Evolutionary conservation across 2,113 vertebrate genomes (phyloP).

Genomic region (Amazona guildingii): DNA sequence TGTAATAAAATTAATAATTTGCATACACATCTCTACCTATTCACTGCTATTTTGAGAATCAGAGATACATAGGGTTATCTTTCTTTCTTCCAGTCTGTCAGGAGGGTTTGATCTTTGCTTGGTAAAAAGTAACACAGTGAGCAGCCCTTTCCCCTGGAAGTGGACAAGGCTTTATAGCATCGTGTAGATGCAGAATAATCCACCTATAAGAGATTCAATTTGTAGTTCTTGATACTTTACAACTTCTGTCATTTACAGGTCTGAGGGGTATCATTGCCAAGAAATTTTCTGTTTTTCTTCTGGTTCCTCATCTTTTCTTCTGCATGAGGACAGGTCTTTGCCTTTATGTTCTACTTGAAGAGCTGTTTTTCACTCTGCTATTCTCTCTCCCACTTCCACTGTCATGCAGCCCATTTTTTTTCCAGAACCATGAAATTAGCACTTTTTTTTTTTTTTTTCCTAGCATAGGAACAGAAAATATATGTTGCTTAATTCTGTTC

Average conservation of each 20-base stretch:
- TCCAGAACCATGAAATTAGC: background rate
- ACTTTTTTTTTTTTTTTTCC: background rate
- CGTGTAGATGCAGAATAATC: background rate
- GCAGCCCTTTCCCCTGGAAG: background rate
- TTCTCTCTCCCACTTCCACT: background rate
- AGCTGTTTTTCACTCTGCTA: background rate
- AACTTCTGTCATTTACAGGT: background rate
- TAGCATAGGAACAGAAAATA: background rate
- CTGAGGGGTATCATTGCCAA: background rate
- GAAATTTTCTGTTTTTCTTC: background rate
- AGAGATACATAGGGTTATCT: background rate
- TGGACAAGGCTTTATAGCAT: background rate
- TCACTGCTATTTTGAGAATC: background rate
- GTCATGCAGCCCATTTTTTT: background rate
- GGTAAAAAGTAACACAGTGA: background rate
- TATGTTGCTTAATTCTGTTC: background rate
- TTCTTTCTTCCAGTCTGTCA: background rate
- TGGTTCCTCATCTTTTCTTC: background rate
- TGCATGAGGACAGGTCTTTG: background rate
- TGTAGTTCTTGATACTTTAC: background rate
- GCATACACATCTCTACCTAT: fast-evolving
- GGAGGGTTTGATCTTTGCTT: background rate
- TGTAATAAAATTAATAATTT: background rate
- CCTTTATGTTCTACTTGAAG: background rate
- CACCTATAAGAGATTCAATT: background rate